Evolutionary conservation across 2,113 vertebrate genomes (phyloP), one percentile per base, ranked within the genome.

Genomic region (Rhinopithecus roxellana): DNA sequence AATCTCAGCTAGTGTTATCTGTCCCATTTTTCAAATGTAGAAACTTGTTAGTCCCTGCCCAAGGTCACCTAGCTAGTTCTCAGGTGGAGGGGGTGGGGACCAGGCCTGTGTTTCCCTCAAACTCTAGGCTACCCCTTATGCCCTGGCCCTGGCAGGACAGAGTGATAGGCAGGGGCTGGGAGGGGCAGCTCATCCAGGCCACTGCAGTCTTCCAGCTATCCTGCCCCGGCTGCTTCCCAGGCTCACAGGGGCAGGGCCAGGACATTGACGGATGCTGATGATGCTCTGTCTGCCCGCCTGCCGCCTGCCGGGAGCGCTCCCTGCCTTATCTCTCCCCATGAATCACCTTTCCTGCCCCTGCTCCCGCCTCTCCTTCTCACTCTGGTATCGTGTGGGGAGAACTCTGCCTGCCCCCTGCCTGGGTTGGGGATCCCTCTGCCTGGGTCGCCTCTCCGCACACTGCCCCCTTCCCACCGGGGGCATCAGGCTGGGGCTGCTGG

Each of bases 11-110:
- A 17, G 64, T 38, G 35, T 91, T 87, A 82, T 59, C 75, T 50
- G 79, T 69, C 55, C 84, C 94, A 18, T 93, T 96, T 97, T 67
- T 57, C 80, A 92, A 92, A 78, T 74, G 77, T 48, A 85, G 93
- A 93, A 89, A 90, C 92, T 40, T 77, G 45, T 64, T 55, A 87
- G 70, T 80, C 84, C 32, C n/a, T 57, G 50, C 55, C 74, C 70
- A 70, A 79, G 75, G 57, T 93, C 59, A 72, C 69, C 80, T 59
- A 78, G 84, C 89, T 80, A 75, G 89, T 86, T 97, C 59, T 93
- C 25, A 25, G 64, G 72, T 77, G 50, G 87, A 81, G 79, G 45
- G 45, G 48, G 52, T 77, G 64, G 74, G 27, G 55, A 55, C 72
- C 74, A 48, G 55, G 35, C 85, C 81, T 81, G 18, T 80, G 80